Base-by-base conservation (phyloP, 2,888 invertebrate genomes). In the Dinocampus coccinellae region DNA sequence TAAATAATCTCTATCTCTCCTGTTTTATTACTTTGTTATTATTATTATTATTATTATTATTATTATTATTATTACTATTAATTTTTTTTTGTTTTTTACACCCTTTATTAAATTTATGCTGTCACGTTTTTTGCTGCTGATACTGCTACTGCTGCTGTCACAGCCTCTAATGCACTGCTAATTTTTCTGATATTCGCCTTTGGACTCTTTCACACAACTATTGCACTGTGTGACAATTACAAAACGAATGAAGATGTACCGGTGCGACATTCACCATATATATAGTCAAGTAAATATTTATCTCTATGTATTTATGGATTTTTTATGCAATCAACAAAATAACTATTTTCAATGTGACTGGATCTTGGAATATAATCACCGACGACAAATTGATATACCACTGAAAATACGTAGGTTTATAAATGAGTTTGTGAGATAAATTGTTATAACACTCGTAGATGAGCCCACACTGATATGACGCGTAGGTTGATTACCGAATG, bases 241-340 rank as follows among this genome's bases (percentile, higher is more conserved):
- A 13, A 24, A 57, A 26, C 26, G 57, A 57, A 57, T 57, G 57
- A 29, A n/a, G n/a, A n/a, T 57, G 29, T 29, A 57, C 57, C 29
- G 57, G 29, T 13, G 58, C 34, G 16, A 13, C 58, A 29, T 58
- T 34, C 58, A 58, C 58, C 34, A 58, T 34, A 16, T 24, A 57
- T n/a, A 24, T 57, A 29, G 29, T 26, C 13, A 11, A n/a, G 26
- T n/a, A n/a, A n/a, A n/a, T n/a, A n/a, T n/a, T n/a, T n/a, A n/a
- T n/a, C n/a, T n/a, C 10, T 13, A 16, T 29, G 16, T 47, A 7
- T 47, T 16, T 47, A 58, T 58, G 6, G 6, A 34, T 34, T 11
- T 10, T 29, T 11, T 13, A 13, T 26, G 11, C 11, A 13, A 26
- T n/a, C n/a, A 10, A 1, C 9, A 24, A 1, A 4, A n/a, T 10